Base-by-base conservation (phyloP, 2,113 vertebrate genomes). In the Patagioenas fasciata region DNA sequence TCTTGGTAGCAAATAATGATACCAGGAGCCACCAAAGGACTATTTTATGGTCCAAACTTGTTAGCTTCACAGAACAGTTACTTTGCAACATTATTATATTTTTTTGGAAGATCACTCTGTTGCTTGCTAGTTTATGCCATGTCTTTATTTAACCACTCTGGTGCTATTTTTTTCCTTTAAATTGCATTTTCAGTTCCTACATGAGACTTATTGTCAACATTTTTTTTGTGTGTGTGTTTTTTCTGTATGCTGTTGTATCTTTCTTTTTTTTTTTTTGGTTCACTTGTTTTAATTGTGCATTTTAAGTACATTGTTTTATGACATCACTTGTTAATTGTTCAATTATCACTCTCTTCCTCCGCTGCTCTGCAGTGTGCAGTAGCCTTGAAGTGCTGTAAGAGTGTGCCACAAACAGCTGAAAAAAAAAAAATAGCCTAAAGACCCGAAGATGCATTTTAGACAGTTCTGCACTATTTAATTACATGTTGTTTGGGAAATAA, bases 241-340 rank as follows among this genome's bases (percentile, higher is more conserved):
- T 94, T 67, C 51, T 89, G 48, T 70, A 67, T 11, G 48, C 32
- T 57, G 24, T 74, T 85, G 44, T 50, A 67, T 74, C 38, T 89
- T 79, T 74, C 38, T 89, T 79, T 92, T 93, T 44, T 82, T 44
- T 62, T 93, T 44, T 83, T 64, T 93, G 62, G 50, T 88, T 97
- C 62, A 64, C 36, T 90, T 92, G 61, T 95, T 97, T 97, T 97
- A 97, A 97, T 96, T 96, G 87, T 56, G 66, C 81, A 88, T 96
- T 97, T 98, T 96, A 97, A 97, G 73, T 65, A 74, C 57, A 75
- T 83, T 94, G 67, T 88, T 97, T 97, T 95, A 89, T 93, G 89
- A 86, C 72, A 70, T 57, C 60, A 82, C 80, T 96, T 88, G 95
- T 91, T 98, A 97, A 94, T 96, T 97, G 77, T 96, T 95, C 93